Percentiles rank a stretch among this genome's conserved stretches.
These are phyloP conservation scores for Pionites leucogaster DNA, from an alignment of 2,113 vertebrate species.

Conservation along the genomic window DNA sequence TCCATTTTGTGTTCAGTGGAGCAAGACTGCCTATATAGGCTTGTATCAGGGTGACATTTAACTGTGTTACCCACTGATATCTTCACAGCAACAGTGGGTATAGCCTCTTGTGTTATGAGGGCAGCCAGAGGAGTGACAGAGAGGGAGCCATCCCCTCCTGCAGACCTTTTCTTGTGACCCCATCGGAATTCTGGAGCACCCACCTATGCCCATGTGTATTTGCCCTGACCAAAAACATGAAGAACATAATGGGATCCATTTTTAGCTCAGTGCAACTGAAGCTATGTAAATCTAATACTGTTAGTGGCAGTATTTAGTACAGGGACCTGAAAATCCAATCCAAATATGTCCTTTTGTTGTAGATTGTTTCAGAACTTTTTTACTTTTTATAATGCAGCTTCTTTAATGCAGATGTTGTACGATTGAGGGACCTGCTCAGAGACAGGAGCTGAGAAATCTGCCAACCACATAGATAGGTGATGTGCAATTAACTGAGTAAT, in stretches of 20 bases:
- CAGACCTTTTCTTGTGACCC: not conserved
- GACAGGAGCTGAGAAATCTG: not conserved
- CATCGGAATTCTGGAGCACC: accelerated
- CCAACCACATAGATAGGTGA: not conserved
- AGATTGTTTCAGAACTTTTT: not conserved
- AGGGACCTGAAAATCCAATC: not conserved
- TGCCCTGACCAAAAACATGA: not conserved
- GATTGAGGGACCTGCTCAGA: not conserved
- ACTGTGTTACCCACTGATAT: not conserved
- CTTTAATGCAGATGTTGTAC: not conserved
- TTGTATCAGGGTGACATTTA: not conserved
- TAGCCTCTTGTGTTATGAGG: not conserved
- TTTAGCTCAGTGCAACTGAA: not conserved
- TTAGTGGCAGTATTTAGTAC: not conserved
- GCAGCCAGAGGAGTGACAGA: not conserved
- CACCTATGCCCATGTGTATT: not conserved
- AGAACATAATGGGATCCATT: not conserved
- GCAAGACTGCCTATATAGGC: not conserved
- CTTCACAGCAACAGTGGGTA: not conserved
- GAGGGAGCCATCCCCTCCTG: not conserved
- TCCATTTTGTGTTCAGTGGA: not conserved
- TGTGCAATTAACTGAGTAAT: not conserved
- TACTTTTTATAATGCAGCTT: not conserved
- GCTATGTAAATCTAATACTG: not conserved
- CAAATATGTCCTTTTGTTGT: not conserved